These are phyloP conservation scores for Tenthredo amoena DNA, from an alignment of 2,888 invertebrate genomes.

Conservation along the genomic window DNA sequence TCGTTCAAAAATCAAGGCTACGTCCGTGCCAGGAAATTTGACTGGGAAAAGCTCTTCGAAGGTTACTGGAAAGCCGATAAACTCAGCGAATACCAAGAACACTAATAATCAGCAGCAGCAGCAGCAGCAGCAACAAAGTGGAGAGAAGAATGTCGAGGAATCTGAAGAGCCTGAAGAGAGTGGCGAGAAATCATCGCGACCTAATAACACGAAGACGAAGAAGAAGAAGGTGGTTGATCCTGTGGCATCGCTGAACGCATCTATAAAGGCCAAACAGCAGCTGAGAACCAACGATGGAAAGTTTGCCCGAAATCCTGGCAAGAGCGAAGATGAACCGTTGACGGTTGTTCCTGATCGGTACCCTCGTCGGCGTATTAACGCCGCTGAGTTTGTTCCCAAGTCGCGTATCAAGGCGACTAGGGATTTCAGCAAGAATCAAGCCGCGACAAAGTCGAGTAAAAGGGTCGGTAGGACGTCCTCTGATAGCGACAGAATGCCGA, in stretches of 20 bases:
- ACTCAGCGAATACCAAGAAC: not conserved
- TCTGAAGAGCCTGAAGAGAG: constrained; percentile 9
- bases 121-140: not conserved
- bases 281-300: constrained; percentile 73
- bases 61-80: not conserved
- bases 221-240: constrained; percentile 64
- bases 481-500: constrained; percentile 82
- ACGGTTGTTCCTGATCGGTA: not conserved
- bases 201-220: constrained; percentile 16
- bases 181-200: not conserved
- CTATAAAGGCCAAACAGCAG: constrained; percentile 70
- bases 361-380: not conserved
- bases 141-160: not conserved
- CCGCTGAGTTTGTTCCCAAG: constrained; percentile 7
- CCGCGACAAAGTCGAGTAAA: constrained; percentile 40
- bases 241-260: constrained; percentile 67
- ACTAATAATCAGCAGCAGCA: not conserved
- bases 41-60: not conserved
- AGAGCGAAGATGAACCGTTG: constrained; percentile 11
- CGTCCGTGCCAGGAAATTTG: not conserved
- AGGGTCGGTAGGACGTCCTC: constrained; percentile 64
- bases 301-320: constrained; percentile 68
- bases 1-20: constrained; percentile 8
- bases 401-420: constrained; percentile 30
- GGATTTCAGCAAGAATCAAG: not conserved